Conservation (phyloP, 2,797 vertebrate species). For the Platyrinchus mystaceus region DNA sequence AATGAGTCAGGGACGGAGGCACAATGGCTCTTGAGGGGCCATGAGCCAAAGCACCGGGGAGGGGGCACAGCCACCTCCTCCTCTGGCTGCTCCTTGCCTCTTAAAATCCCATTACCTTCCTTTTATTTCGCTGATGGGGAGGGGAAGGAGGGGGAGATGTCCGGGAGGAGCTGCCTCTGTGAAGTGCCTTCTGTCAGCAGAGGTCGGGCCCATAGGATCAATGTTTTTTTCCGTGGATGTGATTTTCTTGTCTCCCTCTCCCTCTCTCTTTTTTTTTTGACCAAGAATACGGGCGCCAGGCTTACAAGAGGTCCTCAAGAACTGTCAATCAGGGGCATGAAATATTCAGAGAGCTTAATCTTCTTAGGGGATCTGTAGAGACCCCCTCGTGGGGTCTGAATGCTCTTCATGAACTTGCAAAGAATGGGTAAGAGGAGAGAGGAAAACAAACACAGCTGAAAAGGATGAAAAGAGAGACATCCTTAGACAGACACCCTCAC, state of each 20-base stretch:
- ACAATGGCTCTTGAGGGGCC: slow-evolving; percentile 66
- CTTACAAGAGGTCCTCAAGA: slow-evolving; percentile 76
- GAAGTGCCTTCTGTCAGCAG: slow-evolving; percentile 48
- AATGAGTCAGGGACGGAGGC: slow-evolving; percentile 13
- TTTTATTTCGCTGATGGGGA: slow-evolving; percentile 23
- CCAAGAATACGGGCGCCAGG: slow-evolving; percentile 79
- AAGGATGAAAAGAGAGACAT: slow-evolving; percentile 53
- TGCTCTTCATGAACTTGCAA: slow-evolving; percentile 56
- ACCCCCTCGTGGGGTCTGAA: slow-evolving; percentile 63
- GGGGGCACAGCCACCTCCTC: neutral
- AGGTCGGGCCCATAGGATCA: slow-evolving; percentile 67
- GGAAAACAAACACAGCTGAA: slow-evolving; percentile 60
- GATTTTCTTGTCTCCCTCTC: slow-evolving; percentile 28
- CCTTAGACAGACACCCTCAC: slow-evolving; percentile 55
- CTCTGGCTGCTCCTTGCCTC: slow-evolving; percentile 31
- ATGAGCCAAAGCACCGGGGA: neutral
- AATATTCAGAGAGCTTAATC: slow-evolving; percentile 82
- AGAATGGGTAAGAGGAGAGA: slow-evolving; percentile 13
- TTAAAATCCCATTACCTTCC: slow-evolving; percentile 75
- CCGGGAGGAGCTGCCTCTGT: neutral
- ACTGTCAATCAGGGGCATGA: slow-evolving; percentile 80
- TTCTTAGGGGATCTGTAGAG: slow-evolving; percentile 71
- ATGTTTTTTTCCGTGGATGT: slow-evolving; percentile 57
- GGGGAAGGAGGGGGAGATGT: neutral
- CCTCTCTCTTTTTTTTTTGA: neutral